Base-by-base conservation (phyloP, 2,888 invertebrate genomes). In the Thymelicus sylvestris region DNA sequence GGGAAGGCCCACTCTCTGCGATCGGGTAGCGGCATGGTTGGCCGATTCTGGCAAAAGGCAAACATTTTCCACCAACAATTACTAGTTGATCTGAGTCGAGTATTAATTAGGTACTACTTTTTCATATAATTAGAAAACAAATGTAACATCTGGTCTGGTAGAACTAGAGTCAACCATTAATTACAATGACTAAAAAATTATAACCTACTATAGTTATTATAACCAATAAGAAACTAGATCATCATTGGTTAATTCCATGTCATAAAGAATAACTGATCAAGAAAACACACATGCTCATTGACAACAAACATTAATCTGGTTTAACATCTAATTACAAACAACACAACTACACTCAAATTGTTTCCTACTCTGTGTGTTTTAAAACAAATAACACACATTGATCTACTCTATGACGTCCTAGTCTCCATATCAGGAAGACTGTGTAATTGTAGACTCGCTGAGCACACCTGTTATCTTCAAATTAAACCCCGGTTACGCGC, bases 401-500 rank as follows among this genome's bases (percentile, higher is more conserved):
- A 0, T 15, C 67, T 19, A 19, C 61, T 41, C 62, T 44, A 15
- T n/a, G 44, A 13, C 15, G 24, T 52, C n/a, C 24, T 39, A 38
- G n/a, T 41, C 55, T 55, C n/a, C 38, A 47, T 39, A 67, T 38
- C 68, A 63, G 63, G 68, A 68, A 63, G 57, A 44, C 5, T 31
- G 57, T 68, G 47, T 68, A 68, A 68, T 68, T 63, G 63, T 63
- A 63, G 55, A 59, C 48, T 8, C 38, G 12, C 62, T 44, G 31
- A 31, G 31, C 61, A 63, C 57, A 68, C 62, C 12, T 63, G 68
- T 63, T 68, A 68, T 68, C 63, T 63, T 63, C 57, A 61, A 63
- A 68, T 68, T 57, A 47, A 63, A 63, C 47, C 55, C 12, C 0
- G 55, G 68, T 63, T 68, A 38, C 63, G 31, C 41, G 52, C 57